Conservation (phyloP, 1,140 invertebrate genomes). For the Drosophila nannoptera region DNA sequence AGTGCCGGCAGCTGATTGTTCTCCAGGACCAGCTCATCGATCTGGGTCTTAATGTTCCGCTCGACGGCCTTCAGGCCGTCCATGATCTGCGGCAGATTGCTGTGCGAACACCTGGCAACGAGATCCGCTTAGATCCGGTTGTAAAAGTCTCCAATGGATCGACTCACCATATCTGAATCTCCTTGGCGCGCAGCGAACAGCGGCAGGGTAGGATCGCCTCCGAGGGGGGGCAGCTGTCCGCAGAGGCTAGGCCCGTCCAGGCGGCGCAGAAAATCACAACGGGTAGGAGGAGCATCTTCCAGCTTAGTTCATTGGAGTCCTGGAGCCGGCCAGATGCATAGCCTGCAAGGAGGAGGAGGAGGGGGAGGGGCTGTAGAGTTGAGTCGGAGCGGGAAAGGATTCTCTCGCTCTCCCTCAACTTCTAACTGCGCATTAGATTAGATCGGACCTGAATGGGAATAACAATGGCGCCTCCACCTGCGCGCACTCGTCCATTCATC, state of each 20-base stretch:
- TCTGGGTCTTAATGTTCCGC: constrained; percentile 84
- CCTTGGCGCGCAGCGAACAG: constrained; percentile 79
- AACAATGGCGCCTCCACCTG: no score
- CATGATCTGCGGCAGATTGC: constrained; percentile 87
- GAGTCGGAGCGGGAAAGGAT: no score
- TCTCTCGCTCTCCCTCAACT: no score
- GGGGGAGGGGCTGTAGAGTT: no score
- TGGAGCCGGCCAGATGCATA: constrained; percentile 36
- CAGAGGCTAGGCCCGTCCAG: constrained; percentile 26
- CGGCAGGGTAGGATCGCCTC: constrained; percentile 80
- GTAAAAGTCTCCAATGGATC: not conserved
- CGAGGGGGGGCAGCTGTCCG: constrained; percentile 79
- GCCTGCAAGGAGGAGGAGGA: constrained; percentile 26
- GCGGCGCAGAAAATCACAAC: constrained; percentile 40
- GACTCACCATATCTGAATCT: constrained; percentile 80
- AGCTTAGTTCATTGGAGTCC: constrained; percentile 13
- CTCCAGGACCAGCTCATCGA: constrained; percentile 92
- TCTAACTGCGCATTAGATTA: no score
- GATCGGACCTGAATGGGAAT: no score
- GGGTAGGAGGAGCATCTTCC: constrained; percentile 35
- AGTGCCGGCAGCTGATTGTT: constrained; percentile 90
- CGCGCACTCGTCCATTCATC: no score
- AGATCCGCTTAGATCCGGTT: not conserved
- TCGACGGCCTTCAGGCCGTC: constrained; percentile 86
- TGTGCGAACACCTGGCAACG: constrained; percentile 90